These are phyloP conservation scores for Thinocorus orbignyianus DNA, from an alignment of 2,113 vertebrate species.

Conservation along the genomic window DNA sequence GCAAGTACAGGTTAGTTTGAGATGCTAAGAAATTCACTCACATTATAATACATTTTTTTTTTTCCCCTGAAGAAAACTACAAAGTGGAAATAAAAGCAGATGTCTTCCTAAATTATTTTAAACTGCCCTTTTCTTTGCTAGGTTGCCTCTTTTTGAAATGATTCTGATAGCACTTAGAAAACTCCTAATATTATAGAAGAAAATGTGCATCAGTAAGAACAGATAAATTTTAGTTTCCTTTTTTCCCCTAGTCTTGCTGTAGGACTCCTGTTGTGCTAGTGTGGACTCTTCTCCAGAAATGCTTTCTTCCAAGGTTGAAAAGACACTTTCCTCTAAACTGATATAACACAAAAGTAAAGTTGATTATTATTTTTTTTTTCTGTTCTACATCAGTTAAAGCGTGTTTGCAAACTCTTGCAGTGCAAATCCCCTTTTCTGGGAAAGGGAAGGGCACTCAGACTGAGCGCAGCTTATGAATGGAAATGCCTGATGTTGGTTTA, in stretches of 20 bases:
- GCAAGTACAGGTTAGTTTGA: not conserved
- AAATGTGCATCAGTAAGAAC: not conserved
- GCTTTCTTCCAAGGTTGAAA: not conserved
- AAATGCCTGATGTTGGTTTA: not conserved
- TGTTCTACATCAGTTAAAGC: not conserved
- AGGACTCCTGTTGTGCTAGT: not conserved
- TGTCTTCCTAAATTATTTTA: not conserved
- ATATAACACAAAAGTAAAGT: not conserved
- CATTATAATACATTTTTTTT: not conserved
- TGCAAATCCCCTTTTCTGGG: not conserved
- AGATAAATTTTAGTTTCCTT: not conserved
- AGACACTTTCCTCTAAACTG: not conserved
- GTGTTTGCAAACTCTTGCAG: not conserved
- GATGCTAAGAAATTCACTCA: not conserved
- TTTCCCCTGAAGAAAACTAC: not conserved
- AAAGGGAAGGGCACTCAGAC: not conserved
- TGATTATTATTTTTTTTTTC: not conserved
- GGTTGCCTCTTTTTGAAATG: not conserved
- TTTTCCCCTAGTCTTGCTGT: not conserved
- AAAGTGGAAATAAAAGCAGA: not conserved
- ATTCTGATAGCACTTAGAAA: not conserved
- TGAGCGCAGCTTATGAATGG: not conserved
- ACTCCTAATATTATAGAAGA: not conserved
- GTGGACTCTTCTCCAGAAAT: not conserved
- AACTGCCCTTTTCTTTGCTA: not conserved